Evolutionary conservation across 2,888 invertebrate genomes (phyloP).

Genomic region (Scaptomyza flava): DNA sequence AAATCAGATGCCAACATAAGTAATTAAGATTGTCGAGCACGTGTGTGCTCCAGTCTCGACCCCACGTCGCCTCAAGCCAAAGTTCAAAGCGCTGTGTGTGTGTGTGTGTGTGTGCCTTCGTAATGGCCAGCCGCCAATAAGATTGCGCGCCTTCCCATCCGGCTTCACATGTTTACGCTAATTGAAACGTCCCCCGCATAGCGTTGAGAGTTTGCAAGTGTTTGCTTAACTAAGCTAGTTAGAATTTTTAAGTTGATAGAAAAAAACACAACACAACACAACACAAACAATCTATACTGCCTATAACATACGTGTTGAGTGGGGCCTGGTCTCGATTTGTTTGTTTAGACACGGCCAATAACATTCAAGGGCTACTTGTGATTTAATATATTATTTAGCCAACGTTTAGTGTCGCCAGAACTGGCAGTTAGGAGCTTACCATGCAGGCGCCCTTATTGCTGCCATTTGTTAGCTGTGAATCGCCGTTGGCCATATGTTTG

Average conservation of each 20-base stretch:
- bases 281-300: constrained; percentile 11
- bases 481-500: constrained; percentile 58
- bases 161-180: constrained; percentile 76
- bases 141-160: constrained; percentile 73
- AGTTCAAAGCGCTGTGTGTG: constrained; percentile 45
- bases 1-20: constrained; percentile 7
- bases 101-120: constrained; percentile 36
- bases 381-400: constrained; percentile 32
- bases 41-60: constrained; percentile 14
- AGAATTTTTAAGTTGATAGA: constrained; percentile 75
- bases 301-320: constrained; percentile 14
- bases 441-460: constrained; percentile 87
- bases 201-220: constrained; percentile 63
- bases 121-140: constrained; percentile 55
- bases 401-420: background rate
- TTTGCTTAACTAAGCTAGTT: constrained; percentile 75
- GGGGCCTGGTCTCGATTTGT: constrained; percentile 44
- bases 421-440: constrained; percentile 85
- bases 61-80: constrained; percentile 21
- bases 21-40: background rate
- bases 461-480: constrained; percentile 64
- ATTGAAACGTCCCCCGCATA: constrained; percentile 73
- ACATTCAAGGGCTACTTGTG: constrained; percentile 66
- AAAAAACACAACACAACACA: constrained; percentile 19
- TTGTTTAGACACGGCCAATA: constrained; percentile 58